Evolutionary conservation across 2,113 vertebrate genomes (phyloP).

Genomic region (Melanotaenia duboulayi): DNA sequence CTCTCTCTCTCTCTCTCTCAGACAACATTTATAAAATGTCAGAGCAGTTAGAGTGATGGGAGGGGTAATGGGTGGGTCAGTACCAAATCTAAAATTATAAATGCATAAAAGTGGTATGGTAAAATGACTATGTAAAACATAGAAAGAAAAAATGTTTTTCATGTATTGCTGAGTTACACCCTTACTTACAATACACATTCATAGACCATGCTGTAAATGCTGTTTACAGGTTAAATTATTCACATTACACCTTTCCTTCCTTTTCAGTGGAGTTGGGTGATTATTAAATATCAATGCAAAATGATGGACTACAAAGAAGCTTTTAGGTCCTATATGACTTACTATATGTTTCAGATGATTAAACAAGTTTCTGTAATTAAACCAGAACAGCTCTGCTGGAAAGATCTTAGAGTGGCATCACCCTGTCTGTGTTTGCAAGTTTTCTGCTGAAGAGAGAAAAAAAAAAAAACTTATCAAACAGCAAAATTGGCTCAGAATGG

Average conservation of each 20-base stretch:
- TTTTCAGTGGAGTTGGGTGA: constrained; percentile 14
- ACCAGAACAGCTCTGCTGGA: constrained; percentile 27
- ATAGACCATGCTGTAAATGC: constrained; percentile 12
- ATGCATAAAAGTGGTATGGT: too few relatives aligned
- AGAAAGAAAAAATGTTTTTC: too few relatives aligned
- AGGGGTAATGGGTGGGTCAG: too few relatives aligned
- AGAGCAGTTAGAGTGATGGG: too few relatives aligned
- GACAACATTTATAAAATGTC: too few relatives aligned
- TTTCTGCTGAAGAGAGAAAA: constrained; percentile 24
- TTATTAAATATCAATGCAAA: constrained; percentile 38
- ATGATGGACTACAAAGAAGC: constrained; percentile 11
- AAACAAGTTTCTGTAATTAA: constrained; percentile 42
- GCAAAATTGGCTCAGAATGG: constrained; percentile 26
- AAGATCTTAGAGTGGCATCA: constrained; percentile 18
- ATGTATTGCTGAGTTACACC: too few relatives aligned
- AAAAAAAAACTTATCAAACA: constrained; percentile 34
- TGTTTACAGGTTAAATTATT: constrained; percentile 19
- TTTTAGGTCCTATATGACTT: constrained; percentile 37
- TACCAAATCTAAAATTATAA: too few relatives aligned
- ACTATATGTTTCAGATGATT: constrained; percentile 26
- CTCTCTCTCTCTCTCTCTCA: too few relatives aligned
- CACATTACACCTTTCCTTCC: constrained; percentile 12
- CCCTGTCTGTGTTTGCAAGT: neutral
- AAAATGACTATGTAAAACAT: too few relatives aligned
- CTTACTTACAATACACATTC: too few relatives aligned